Conservation (phyloP, 2,113 vertebrate genomes). For the Camelus bactrianus region DNA sequence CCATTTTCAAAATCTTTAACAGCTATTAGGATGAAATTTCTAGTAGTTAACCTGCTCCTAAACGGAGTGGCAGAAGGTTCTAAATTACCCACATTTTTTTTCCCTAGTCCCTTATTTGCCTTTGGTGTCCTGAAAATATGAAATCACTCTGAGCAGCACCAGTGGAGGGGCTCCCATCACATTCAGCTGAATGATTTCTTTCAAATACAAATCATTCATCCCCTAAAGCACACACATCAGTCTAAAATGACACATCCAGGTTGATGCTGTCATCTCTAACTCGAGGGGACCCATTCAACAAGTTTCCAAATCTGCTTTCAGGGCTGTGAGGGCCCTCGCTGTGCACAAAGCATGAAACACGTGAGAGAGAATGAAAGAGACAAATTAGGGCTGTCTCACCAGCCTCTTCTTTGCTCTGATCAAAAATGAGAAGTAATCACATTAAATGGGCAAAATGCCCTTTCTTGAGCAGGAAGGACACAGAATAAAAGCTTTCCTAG, state of each 20-base stretch:
- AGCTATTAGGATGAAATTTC: not conserved
- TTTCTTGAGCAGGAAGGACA: slow-evolving; percentile 10
- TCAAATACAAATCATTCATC: slow-evolving; percentile 31
- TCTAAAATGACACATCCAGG: slow-evolving; percentile 37
- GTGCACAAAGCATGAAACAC: not conserved
- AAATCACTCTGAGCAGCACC: not conserved
- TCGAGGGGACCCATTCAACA: not conserved
- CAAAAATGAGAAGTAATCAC: not conserved
- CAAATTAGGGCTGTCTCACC: not conserved
- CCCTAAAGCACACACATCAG: slow-evolving; percentile 41
- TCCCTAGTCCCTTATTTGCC: not conserved
- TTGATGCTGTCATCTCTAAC: not conserved
- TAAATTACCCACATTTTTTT: not conserved
- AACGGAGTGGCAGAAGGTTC: not conserved
- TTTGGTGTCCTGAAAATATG: not conserved
- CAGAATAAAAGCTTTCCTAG: not conserved
- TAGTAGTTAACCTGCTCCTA: not conserved
- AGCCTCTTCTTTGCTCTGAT: not conserved
- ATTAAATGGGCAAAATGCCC: not conserved
- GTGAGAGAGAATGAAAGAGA: not conserved
- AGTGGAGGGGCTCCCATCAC: not conserved
- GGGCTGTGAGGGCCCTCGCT: not conserved
- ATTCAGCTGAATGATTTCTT: not conserved
- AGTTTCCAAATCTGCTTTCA: not conserved
- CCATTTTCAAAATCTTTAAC: not conserved